Conservation (phyloP, 2,113 vertebrate genomes). For the Oryzias melastigma region DNA sequence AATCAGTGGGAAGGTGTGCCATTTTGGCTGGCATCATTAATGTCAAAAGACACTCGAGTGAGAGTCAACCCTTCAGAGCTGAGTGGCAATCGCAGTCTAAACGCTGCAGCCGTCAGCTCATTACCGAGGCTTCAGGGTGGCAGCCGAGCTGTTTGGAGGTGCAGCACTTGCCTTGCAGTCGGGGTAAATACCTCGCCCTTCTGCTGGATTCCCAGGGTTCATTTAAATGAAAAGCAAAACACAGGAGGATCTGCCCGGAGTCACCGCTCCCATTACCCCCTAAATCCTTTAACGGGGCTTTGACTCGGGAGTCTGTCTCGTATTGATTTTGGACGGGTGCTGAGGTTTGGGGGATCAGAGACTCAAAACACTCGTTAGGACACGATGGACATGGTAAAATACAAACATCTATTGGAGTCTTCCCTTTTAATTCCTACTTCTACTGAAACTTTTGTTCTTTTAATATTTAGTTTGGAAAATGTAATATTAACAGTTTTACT, state of each 20-base stretch:
- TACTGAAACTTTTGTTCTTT: too few relatives aligned
- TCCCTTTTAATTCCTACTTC: neutral
- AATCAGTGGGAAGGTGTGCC: conserved; percentile 41
- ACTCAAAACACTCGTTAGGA: conserved; percentile 30
- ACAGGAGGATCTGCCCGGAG: conserved; percentile 64
- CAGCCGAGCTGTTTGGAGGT: conserved; percentile 49
- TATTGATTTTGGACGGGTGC: conserved; percentile 67
- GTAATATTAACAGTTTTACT: too few relatives aligned
- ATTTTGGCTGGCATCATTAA: conserved; percentile 57
- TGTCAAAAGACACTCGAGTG: conserved; percentile 44
- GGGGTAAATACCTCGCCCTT: conserved; percentile 72
- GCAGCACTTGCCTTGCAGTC: conserved; percentile 55
- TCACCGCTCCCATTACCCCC: conserved; percentile 63
- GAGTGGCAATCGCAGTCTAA: conserved; percentile 67
- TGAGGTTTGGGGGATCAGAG: conserved; percentile 33
- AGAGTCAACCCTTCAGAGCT: conserved; percentile 51
- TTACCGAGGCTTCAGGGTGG: conserved; percentile 67
- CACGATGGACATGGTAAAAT: conserved; percentile 27
- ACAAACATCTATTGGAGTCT: conserved; percentile 19
- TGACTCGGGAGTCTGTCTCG: conserved; percentile 68
- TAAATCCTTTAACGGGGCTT: conserved; percentile 68
- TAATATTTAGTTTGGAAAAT: too few relatives aligned
- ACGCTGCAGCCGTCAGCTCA: conserved; percentile 75
- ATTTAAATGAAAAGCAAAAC: conserved; percentile 61
- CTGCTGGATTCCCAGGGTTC: conserved; percentile 66